Evolutionary conservation across 2,797 vertebrate genomes (phyloP).

Genomic region (Anolis apletophallus): DNA sequence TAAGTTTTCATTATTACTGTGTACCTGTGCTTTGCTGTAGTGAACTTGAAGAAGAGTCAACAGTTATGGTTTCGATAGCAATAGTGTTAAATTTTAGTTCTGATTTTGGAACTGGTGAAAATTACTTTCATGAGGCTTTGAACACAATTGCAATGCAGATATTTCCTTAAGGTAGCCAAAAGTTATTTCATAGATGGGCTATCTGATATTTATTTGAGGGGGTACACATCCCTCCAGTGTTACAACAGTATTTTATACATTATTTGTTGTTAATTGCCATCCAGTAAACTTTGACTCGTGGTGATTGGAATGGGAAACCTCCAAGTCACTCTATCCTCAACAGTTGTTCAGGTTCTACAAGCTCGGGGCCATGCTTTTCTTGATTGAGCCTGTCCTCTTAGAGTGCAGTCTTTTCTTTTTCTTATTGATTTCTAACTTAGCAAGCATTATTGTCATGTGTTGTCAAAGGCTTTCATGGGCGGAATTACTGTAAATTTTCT

Average conservation of each 20-base stretch:
- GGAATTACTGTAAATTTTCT: too few relatives aligned
- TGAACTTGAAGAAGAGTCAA: not conserved
- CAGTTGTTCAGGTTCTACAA: too few relatives aligned
- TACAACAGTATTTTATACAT: not conserved
- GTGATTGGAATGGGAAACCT: too few relatives aligned
- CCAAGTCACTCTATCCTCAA: too few relatives aligned
- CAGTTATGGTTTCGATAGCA: not conserved
- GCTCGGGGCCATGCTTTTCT: too few relatives aligned
- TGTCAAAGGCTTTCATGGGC: too few relatives aligned
- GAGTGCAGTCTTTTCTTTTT: too few relatives aligned
- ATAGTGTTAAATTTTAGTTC: not conserved
- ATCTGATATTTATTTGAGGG: not conserved
- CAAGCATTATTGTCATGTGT: too few relatives aligned
- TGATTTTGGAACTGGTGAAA: not conserved
- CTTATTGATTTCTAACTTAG: too few relatives aligned
- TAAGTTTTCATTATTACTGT: not conserved
- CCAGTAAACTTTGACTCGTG: too few relatives aligned
- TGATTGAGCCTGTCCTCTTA: too few relatives aligned
- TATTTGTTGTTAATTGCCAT: too few relatives aligned
- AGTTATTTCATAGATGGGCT: not conserved
- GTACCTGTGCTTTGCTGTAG: not conserved
- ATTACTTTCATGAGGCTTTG: not conserved
- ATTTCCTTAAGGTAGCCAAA: not conserved
- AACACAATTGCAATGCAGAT: not conserved
- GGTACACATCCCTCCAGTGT: not conserved